Conservation (phyloP, 2,888 invertebrate genomes). For the Heliconius ismenius region DNA sequence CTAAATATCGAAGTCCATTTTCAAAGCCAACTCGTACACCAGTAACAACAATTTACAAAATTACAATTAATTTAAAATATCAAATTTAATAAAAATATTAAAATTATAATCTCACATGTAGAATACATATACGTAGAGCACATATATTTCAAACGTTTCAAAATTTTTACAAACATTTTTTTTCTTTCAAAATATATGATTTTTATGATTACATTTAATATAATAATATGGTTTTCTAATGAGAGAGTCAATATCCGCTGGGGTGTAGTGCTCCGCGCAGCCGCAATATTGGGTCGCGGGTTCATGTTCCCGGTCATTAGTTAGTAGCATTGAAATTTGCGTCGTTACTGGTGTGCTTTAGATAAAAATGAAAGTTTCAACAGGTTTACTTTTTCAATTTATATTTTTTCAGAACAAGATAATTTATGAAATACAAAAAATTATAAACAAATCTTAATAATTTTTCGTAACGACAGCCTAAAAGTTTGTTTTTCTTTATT, state of each 20-base stretch:
- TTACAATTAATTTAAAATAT: neutral
- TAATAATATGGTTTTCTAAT: slow-evolving; percentile 57
- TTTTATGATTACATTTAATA: slow-evolving; percentile 50
- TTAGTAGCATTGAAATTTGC: slow-evolving; percentile 31
- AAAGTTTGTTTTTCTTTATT: too few species aligned
- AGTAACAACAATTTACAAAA: slow-evolving; percentile 15
- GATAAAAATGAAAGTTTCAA: neutral
- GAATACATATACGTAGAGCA: too few species aligned
- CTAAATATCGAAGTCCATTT: slow-evolving; percentile 41
- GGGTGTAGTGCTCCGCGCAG: slow-evolving; percentile 46
- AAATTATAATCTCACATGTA: too few species aligned
- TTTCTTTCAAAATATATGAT: too few species aligned
- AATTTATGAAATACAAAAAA: too few species aligned
- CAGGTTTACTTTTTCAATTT: too few species aligned
- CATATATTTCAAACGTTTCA: too few species aligned
- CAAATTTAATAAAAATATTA: neutral
- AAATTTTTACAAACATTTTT: too few species aligned
- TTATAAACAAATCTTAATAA: too few species aligned
- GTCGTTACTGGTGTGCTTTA: slow-evolving; percentile 29
- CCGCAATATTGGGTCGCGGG: slow-evolving; percentile 45
- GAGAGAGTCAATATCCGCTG: slow-evolving; percentile 49
- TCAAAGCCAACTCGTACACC: slow-evolving; percentile 42
- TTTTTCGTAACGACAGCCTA: too few species aligned
- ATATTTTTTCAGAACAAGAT: too few species aligned
- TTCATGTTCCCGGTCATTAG: slow-evolving; percentile 12